phyloP scores from a whole-genome alignment of 1,140 invertebrate genomes.

The Papilio xuthus region DNA sequence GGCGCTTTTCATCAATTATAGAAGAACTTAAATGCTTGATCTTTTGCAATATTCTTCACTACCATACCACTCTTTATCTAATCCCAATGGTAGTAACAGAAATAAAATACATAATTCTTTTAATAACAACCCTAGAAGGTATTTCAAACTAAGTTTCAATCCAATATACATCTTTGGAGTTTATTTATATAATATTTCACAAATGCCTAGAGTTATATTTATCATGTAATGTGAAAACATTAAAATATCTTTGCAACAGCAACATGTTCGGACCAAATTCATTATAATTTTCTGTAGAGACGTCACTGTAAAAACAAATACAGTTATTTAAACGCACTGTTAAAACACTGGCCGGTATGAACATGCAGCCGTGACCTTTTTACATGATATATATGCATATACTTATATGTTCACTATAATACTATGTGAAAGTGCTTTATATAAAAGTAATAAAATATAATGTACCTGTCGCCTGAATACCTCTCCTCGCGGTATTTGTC shows the following conservation, averaged over 20 bases:
- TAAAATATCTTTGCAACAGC: conserved; percentile 77
- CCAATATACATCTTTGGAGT: background rate
- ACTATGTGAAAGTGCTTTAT: background rate
- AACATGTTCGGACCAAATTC: conserved; percentile 72
- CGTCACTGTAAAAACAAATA: conserved; percentile 81
- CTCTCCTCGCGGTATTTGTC: conserved; percentile 66
- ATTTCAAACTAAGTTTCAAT: conserved; percentile 24
- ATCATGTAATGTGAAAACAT: conserved; percentile 72
- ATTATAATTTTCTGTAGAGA: conserved; percentile 78
- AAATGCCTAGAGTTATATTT: conserved; percentile 69
- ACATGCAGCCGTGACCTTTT: conserved; percentile 44
- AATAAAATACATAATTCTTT: background rate
- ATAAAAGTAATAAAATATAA: conserved; percentile 28
- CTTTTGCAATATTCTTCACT: background rate
- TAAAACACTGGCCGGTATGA: conserved; percentile 44
- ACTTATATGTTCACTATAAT: background rate
- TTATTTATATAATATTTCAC: conserved; percentile 48
- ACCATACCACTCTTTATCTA: conserved; percentile 1
- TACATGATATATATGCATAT: background rate
- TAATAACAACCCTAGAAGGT: conserved; percentile 20
- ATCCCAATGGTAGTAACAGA: background rate
- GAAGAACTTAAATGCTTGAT: background rate
- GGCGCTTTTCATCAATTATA: background rate
- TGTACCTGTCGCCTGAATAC: conserved; percentile 61
- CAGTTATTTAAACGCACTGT: conserved; percentile 72